phyloP scores from a whole-genome alignment of 1,140 invertebrate species.

The Orchestia grillus region DNA sequence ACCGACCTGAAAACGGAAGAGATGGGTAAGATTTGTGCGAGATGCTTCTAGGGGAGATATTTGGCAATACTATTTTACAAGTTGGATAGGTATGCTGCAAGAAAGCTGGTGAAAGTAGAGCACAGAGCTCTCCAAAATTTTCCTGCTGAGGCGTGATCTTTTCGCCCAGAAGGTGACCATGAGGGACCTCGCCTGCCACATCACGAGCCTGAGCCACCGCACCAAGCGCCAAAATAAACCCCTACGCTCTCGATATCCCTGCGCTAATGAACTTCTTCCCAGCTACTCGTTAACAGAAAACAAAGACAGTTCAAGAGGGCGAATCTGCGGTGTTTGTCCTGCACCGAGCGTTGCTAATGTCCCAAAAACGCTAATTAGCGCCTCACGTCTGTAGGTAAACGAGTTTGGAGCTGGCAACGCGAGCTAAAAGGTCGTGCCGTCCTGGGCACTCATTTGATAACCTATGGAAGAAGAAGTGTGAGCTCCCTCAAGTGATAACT shows the following conservation, averaged over 20 bases:
- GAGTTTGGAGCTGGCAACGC: too few species aligned
- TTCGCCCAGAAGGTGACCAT: not conserved
- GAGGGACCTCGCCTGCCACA: not conserved
- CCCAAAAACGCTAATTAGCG: not conserved
- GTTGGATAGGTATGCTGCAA: not conserved
- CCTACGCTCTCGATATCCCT: not conserved
- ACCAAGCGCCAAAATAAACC: not conserved
- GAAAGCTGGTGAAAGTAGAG: not conserved
- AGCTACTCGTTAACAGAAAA: not conserved
- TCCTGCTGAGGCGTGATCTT: not conserved
- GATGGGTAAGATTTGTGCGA: not conserved
- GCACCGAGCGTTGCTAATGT: not conserved
- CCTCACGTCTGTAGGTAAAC: too few species aligned
- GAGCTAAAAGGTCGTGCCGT: too few species aligned
- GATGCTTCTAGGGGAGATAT: not conserved
- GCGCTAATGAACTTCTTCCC: not conserved
- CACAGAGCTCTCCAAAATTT: not conserved
- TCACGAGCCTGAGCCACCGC: not conserved
- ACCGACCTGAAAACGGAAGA: not conserved
- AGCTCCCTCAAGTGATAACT: too few species aligned
- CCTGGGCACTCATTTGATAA: too few species aligned
- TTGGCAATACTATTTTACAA: not conserved
- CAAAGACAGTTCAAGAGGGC: not conserved
- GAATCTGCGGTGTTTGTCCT: not conserved
- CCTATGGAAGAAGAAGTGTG: too few species aligned